These are phyloP conservation scores for Branchellion lobata DNA, from an alignment of 2,888 invertebrate genomes.

Conservation along the genomic window DNA sequence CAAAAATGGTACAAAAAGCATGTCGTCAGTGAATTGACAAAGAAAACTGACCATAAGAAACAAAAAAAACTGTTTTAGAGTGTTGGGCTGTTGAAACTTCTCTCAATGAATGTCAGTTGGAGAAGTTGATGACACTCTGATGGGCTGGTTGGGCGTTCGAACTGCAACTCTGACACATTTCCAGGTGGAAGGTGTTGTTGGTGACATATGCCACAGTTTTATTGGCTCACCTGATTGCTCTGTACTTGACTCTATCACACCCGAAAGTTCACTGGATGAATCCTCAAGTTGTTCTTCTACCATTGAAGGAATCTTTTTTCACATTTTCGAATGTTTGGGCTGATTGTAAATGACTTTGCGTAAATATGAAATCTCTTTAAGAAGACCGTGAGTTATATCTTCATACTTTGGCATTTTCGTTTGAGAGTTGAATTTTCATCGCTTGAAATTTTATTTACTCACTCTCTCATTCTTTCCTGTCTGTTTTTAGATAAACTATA, in stretches of 20 bases:
- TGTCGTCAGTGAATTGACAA: not conserved
- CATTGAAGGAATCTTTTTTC: not conserved
- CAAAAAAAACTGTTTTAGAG: not conserved
- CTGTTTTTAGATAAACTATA: too few species aligned
- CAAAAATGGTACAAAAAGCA: not conserved
- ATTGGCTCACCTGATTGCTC: not conserved
- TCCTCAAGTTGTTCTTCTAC: conserved; percentile 1
- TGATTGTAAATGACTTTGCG: not conserved
- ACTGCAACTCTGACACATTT: not conserved
- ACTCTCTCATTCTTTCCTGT: too few species aligned
- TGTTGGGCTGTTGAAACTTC: not conserved
- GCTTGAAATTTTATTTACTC: not conserved
- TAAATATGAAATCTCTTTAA: not conserved
- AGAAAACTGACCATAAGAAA: not conserved
- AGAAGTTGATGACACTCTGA: not conserved
- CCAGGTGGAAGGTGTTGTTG: not conserved
- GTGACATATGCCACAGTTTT: not conserved
- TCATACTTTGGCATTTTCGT: not conserved
- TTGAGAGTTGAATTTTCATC: not conserved
- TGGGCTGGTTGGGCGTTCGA: not conserved
- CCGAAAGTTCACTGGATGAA: not conserved
- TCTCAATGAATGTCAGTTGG: not conserved
- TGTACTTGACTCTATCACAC: not conserved
- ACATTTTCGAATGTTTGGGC: not conserved
- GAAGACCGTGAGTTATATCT: not conserved